Evolutionary conservation across 2,888 invertebrate genomes (phyloP).

Genomic region (Melinaea marsaeus): DNA sequence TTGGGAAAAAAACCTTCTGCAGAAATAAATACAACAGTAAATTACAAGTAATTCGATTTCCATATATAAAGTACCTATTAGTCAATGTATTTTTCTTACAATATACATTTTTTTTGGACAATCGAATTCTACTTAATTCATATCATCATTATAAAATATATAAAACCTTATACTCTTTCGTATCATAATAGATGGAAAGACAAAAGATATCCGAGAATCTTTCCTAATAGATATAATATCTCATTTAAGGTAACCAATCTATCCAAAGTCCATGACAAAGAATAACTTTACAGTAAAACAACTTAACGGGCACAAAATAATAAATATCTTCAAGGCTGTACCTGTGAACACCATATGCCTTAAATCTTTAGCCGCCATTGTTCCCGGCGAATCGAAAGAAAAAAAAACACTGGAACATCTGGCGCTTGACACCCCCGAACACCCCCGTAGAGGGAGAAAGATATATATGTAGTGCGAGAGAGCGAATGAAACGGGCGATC

Average conservation of each 20-base stretch:
- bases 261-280: conserved; percentile 6
- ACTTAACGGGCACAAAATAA: conserved; percentile 25
- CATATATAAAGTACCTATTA: no score
- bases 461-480: conserved; percentile 15
- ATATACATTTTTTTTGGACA: no score
- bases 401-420: conserved; percentile 50
- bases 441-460: conserved; percentile 46
- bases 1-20: no score
- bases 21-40: no score
- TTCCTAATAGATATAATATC: neutral
- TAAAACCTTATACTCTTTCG: no score
- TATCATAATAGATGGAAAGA: no score
- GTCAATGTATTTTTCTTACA: no score
- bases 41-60: no score
- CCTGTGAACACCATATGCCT: conserved; percentile 48
- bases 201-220: no score
- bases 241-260: conserved; percentile 11
- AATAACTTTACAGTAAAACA: conserved; percentile 9
- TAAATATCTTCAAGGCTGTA: conserved; percentile 30
- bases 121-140: no score
- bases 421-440: conserved; percentile 52
- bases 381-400: conserved; percentile 46
- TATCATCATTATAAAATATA: no score
- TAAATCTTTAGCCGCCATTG: conserved; percentile 48
- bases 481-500: conserved; percentile 29